phyloP scores from a whole-genome alignment of 2,888 invertebrate genomes.

The Automeris io region DNA sequence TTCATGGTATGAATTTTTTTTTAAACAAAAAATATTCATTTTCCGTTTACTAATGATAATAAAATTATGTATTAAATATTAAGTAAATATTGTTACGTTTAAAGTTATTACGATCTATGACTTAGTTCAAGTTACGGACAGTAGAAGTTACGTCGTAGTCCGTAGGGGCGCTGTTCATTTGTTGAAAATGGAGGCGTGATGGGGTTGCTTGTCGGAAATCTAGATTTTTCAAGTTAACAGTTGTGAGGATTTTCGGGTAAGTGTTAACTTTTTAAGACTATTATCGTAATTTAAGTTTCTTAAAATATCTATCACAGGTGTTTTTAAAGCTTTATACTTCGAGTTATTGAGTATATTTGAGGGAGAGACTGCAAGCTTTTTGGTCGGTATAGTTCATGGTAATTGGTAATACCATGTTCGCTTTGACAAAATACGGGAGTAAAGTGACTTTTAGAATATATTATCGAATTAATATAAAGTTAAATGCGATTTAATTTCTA shows the following conservation, averaged over 20 bases:
- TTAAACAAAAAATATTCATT: too few relatives aligned
- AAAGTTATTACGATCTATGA: background rate
- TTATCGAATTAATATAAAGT: too few relatives aligned
- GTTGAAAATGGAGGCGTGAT: slow-evolving; percentile 75
- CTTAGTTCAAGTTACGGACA: background rate
- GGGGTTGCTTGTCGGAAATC: slow-evolving; percentile 59
- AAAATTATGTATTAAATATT: too few relatives aligned
- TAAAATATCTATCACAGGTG: slow-evolving; percentile 28
- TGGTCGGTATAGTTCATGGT: slow-evolving; percentile 43
- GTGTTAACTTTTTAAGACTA: slow-evolving; percentile 33
- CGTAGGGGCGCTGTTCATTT: slow-evolving; percentile 59
- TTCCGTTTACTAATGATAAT: too few relatives aligned
- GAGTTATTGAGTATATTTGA: slow-evolving; percentile 54
- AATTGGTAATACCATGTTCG: slow-evolving; percentile 43
- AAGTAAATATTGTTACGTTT: background rate
- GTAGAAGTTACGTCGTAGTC: slow-evolving; percentile 35
- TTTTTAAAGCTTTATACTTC: slow-evolving; percentile 23
- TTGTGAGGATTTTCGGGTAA: slow-evolving; percentile 51
- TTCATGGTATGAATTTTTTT: too few relatives aligned
- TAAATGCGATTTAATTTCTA: background rate
- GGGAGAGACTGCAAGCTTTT: slow-evolving; percentile 67
- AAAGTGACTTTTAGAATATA: background rate
- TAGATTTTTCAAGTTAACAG: slow-evolving; percentile 61
- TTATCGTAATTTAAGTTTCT: slow-evolving; percentile 43
- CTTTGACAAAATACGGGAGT: background rate